These are phyloP conservation scores for Cassiopea andromeda DNA, from an alignment of 30 jellyfish, hydroid and myxozoan species.

Conservation along the genomic window DNA sequence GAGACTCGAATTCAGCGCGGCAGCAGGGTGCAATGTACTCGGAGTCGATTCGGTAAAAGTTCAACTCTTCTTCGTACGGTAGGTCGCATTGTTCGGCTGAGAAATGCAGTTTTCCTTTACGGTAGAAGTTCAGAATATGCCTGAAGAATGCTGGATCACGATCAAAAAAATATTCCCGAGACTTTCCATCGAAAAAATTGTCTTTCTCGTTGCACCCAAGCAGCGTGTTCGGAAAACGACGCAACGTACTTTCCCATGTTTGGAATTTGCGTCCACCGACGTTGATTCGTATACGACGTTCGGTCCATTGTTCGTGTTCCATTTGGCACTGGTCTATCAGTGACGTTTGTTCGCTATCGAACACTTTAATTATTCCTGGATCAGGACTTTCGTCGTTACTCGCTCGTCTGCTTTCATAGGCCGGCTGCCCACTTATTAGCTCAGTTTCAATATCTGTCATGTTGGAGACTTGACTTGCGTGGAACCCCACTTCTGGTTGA, in stretches of 20 bases:
- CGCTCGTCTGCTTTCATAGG: background rate
- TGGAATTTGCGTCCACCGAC: constrained; percentile 84
- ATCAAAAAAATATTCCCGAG: constrained; percentile 73
- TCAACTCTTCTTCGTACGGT: constrained; percentile 82
- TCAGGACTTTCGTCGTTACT: background rate
- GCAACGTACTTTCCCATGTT: constrained; percentile 83
- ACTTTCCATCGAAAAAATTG: constrained; percentile 21
- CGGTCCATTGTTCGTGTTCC: constrained; percentile 49
- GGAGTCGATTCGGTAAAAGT: constrained; percentile 67
- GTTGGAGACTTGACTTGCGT: background rate
- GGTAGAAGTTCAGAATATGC: constrained; percentile 77
- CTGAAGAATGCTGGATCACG: constrained; percentile 86
- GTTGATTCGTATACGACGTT: constrained; percentile 63
- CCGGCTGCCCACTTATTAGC: constrained; percentile 34
- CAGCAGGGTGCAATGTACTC: constrained; percentile 75
- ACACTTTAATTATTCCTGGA: constrained; percentile 7
- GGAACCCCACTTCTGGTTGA: background rate
- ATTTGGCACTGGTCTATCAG: background rate
- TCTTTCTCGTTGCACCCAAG: constrained; percentile 84
- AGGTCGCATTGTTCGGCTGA: constrained; percentile 76
- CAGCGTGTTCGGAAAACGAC: constrained; percentile 70
- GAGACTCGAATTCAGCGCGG: constrained; percentile 73
- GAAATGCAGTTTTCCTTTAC: constrained; percentile 77
- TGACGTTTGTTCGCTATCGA: constrained; percentile 27
- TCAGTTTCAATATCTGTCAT: constrained; percentile 64